A percentile compares a stretch with the other conserved stretches of the same genome.
Evolutionary conservation across 2,888 invertebrate genomes (phyloP).

Genomic region (Elaeidobius kamerunicus): DNA sequence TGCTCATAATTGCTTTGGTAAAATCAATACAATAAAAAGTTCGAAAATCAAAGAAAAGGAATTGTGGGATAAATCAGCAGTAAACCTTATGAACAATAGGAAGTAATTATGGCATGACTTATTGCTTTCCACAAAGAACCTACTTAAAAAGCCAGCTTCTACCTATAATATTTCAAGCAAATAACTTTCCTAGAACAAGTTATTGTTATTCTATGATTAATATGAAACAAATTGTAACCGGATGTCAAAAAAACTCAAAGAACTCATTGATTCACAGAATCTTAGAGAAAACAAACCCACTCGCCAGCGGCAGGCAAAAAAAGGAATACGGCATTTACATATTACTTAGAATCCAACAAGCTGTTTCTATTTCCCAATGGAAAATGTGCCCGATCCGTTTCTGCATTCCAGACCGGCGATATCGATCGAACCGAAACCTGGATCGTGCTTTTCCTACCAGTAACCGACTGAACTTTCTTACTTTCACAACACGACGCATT

Average conservation of each 20-base stretch:
- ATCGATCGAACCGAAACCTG: constrained; percentile 25
- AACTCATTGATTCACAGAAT: too few relatives aligned
- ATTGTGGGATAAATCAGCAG: too few relatives aligned
- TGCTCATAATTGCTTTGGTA: too few relatives aligned
- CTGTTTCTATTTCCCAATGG: background rate
- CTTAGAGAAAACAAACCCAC: background rate
- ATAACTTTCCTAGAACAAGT: background rate
- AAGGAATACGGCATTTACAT: background rate
- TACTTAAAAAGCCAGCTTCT: background rate
- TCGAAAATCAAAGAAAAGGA: too few relatives aligned
- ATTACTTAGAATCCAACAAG: constrained; percentile 1
- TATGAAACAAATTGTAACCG: background rate
- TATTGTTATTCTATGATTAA: background rate
- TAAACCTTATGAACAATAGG: too few relatives aligned
- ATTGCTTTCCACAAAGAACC: too few relatives aligned
- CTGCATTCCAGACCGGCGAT: constrained; percentile 22
- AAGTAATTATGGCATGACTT: too few relatives aligned
- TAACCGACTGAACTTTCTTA: constrained; percentile 29
- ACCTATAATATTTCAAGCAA: background rate
- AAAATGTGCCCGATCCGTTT: constrained; percentile 17
- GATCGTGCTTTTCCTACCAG: constrained; percentile 20
- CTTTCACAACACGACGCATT: constrained; percentile 11
- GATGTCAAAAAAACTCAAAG: background rate
- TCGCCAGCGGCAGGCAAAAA: background rate
- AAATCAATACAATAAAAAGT: too few relatives aligned